These are phyloP conservation scores for Habropoda laboriosa DNA, from an alignment of 1,140 invertebrate species.

Conservation along the genomic window DNA sequence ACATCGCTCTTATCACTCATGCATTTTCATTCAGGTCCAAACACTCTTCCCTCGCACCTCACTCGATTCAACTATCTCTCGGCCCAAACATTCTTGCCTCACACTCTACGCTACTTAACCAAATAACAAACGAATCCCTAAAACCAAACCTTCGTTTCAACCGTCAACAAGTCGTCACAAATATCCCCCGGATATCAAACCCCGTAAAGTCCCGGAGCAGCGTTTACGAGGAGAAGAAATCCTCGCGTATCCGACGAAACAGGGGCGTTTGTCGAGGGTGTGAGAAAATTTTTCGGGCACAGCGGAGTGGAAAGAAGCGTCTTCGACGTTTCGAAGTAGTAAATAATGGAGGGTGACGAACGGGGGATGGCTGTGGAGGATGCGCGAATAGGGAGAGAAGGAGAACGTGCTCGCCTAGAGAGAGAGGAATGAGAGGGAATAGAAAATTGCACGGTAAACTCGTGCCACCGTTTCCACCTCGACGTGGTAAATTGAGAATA, in stretches of 20 bases:
- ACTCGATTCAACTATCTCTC: too few species aligned
- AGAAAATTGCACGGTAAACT: conserved; percentile 71
- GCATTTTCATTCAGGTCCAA: too few species aligned
- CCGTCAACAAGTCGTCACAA: too few species aligned
- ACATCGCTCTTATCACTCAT: too few species aligned
- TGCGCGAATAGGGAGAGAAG: conserved; percentile 35
- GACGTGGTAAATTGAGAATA: conserved; percentile 67
- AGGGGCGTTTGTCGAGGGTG: too few species aligned
- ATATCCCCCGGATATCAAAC: too few species aligned
- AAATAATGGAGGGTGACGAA: conserved; percentile 70
- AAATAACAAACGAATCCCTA: too few species aligned
- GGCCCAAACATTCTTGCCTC: too few species aligned
- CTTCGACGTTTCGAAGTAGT: conserved; percentile 61
- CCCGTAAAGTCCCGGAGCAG: too few species aligned
- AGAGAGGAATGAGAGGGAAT: conserved; percentile 51
- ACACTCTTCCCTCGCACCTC: too few species aligned
- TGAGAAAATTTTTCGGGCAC: conserved; percentile 59
- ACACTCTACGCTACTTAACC: too few species aligned
- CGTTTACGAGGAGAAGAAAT: conserved; percentile 31
- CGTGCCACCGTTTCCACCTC: conserved; percentile 63
- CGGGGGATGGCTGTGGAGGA: conserved; percentile 49
- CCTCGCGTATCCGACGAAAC: neutral
- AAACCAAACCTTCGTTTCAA: too few species aligned
- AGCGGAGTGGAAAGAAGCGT: conserved; percentile 53
- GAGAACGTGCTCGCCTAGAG: conserved; percentile 11